Percentiles rank a stretch among this genome's conserved stretches.
Conservation (phyloP, 2,113 vertebrate genomes). For the Phylloscopus trochiloides region DNA sequence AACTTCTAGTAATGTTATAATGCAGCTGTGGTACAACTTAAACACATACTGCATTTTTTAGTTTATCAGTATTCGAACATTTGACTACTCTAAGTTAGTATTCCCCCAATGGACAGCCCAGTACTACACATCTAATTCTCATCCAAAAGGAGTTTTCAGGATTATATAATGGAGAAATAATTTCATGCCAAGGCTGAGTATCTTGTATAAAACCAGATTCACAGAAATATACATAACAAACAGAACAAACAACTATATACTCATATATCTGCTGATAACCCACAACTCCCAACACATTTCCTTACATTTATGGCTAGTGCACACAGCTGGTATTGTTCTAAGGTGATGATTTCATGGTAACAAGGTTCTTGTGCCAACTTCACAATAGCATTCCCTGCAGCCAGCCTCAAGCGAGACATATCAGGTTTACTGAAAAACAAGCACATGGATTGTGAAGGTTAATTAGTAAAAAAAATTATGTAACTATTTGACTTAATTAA, state of each 20-base stretch:
- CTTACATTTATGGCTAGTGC: slow-evolving; percentile 96
- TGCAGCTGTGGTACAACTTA: neutral
- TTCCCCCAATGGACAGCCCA: neutral
- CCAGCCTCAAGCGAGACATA: slow-evolving; percentile 94
- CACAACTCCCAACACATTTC: neutral
- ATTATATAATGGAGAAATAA: neutral
- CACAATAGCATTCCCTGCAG: slow-evolving; percentile 91
- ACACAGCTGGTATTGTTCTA: slow-evolving; percentile 97
- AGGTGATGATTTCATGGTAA: slow-evolving; percentile 97
- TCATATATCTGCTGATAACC: neutral
- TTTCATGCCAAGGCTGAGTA: neutral
- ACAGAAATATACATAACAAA: neutral
- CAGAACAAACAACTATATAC: neutral
- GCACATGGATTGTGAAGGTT: neutral
- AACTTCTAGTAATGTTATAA: neutral
- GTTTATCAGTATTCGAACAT: neutral
- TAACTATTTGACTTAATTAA: neutral
- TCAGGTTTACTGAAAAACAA: slow-evolving; percentile 91
- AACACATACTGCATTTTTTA: neutral
- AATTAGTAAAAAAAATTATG: neutral
- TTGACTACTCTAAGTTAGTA: neutral
- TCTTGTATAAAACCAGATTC: neutral
- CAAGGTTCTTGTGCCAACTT: slow-evolving; percentile 97
- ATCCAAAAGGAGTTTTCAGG: neutral
- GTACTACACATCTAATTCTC: neutral